Evolutionary conservation across 2,797 vertebrate genomes (phyloP).

Genomic region (Todus mexicanus): DNA sequence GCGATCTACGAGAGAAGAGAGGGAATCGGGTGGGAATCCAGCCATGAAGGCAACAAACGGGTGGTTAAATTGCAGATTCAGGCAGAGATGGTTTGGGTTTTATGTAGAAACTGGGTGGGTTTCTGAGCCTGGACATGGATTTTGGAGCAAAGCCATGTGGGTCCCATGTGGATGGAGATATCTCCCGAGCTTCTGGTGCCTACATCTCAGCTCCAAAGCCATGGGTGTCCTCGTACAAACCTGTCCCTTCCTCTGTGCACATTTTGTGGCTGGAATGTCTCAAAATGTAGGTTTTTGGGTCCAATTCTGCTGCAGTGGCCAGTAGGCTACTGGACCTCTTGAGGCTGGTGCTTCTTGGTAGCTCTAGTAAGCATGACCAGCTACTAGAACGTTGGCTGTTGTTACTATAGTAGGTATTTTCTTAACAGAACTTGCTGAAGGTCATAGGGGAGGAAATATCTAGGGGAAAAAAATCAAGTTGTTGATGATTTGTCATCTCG

Average conservation of each 20-base stretch:
- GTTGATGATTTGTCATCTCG: not conserved
- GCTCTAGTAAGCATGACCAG: not conserved
- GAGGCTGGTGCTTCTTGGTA: not conserved
- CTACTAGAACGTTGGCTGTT: not conserved
- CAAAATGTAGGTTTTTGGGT: not conserved
- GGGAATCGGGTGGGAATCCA: not conserved
- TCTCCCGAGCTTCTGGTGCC: no score
- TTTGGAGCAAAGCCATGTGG: not conserved
- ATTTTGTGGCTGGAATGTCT: not conserved
- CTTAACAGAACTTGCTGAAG: not conserved
- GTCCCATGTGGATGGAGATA: not conserved
- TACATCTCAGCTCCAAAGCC: not conserved
- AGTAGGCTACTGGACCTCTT: no score
- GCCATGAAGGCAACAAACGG: not conserved
- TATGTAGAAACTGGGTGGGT: not conserved
- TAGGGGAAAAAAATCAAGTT: not conserved
- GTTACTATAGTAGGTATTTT: not conserved
- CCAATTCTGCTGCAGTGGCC: not conserved
- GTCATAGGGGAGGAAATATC: no score
- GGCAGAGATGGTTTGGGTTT: not conserved
- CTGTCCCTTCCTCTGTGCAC: not conserved
- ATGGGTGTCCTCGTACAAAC: rapidly evolving
- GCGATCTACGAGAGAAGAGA: not conserved
- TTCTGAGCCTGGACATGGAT: not conserved
- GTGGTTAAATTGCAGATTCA: not conserved